These are phyloP conservation scores for Camelus dromedarius DNA, from an alignment of 2,113 vertebrate species.

Conservation along the genomic window DNA sequence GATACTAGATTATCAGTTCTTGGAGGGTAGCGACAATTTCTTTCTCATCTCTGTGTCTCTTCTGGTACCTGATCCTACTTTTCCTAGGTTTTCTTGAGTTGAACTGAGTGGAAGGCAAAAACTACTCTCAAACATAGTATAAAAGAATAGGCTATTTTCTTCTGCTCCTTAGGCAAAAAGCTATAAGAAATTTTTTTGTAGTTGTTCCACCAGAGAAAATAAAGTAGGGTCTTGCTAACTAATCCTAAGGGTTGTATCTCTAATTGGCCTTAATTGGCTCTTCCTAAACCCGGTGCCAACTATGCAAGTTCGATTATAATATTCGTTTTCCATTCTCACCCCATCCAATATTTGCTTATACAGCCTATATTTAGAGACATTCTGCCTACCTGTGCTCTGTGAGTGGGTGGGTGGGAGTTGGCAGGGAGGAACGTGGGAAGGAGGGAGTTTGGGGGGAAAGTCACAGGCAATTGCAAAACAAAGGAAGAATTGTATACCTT, in stretches of 20 bases:
- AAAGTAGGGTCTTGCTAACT: neutral
- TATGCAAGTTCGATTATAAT: neutral
- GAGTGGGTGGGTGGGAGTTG: neutral
- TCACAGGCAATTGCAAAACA: neutral
- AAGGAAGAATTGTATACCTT: neutral
- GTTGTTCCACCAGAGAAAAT: neutral
- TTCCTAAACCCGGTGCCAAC: neutral
- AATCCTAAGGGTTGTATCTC: slow-evolving; percentile 4
- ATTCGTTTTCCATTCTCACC: neutral
- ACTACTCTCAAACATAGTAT: neutral
- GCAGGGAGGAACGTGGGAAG: neutral
- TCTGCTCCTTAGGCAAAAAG: neutral
- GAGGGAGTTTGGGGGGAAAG: neutral
- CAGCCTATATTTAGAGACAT: neutral
- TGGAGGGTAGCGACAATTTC: neutral
- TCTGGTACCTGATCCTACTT: neutral
- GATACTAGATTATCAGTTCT: neutral
- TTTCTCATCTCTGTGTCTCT: slow-evolving; percentile 39
- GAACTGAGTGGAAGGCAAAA: neutral
- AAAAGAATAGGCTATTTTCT: neutral
- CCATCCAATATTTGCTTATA: neutral
- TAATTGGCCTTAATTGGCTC: slow-evolving; percentile 54
- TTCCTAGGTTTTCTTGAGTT: neutral
- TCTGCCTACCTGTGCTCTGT: neutral
- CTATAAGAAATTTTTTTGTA: neutral